Evolutionary conservation across 2,113 vertebrate genomes (phyloP), one percentile per base, ranked within the genome.

Genomic region (Arothron firmamentum): DNA sequence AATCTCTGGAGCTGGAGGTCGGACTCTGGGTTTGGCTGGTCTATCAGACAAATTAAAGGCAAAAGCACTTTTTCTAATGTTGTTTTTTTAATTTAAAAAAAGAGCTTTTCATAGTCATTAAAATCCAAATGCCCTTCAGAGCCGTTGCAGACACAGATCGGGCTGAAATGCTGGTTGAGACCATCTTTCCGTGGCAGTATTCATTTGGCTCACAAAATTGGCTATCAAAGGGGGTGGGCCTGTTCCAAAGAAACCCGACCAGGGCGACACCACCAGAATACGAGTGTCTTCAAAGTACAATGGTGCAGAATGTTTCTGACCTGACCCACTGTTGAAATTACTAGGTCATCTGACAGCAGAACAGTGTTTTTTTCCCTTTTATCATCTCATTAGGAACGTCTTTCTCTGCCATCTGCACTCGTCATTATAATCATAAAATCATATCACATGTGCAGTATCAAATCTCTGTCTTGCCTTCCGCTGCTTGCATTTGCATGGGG

Each of bases 191-290:
- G 19, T 10, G 2, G 41, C 25, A 10, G 59, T 60, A 67, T 62
- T 48, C 0, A 64, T 75, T 52, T 60, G 15, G 45, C 51, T 70
- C 6, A 28, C 20, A 67, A 59, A 54, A 73, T 48, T 60, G 61
- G 31, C 4, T 48, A 14, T 69, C 28, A 46, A 59, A 15, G 8
- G 28, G 61, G 70, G 69, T 65, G 34, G 63, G 61, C 56, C 13
- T 10, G 56, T 67, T 73, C 54, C 75, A 59, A 62, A 48, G 77
- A 70, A 80, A 72, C 59, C 65, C 52, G 43, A 59, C 23, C 59
- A 15, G 52, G 6, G 52, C 43, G n/a, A 61, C 65, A 25, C 52
- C 45, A 63, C 0, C 21, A 23, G 21, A 23, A 23, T 3, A n/a
- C 53, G 66, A 45, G 68, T 62, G 57, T 63, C 58, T 43, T 43